Base-by-base conservation (phyloP, 2,888 invertebrate genomes). In the Cabera pusaria region DNA sequence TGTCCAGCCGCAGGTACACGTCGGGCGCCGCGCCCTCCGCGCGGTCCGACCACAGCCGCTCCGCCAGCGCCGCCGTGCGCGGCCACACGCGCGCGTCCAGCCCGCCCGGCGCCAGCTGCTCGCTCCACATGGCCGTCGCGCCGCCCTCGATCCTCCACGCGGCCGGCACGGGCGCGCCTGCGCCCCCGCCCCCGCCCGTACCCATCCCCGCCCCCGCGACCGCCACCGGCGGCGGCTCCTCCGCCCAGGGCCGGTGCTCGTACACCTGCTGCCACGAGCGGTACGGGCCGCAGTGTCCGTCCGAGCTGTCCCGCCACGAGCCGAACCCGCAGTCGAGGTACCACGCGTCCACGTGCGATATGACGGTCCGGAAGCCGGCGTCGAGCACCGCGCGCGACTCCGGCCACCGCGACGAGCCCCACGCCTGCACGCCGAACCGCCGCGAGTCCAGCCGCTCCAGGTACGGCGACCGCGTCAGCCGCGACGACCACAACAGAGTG, bases 301-400 rank as follows among this genome's bases (percentile, higher is more conserved):
- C 95, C 1, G 95, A 95, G 12, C 92, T 93, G 64, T 95, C 94
- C 10, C 96, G 90, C 96, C 96, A 96, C 49, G 93, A 93, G 0
- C 95, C 96, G 71, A 95, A 96, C 1, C 96, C 96, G 68, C 96
- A 96, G 73, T 96, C 96, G 52, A 96, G 88, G 78, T 96, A 96
- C 95, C 95, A 95, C 2, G 95, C 95, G 71, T 96, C 96, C 34
- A 96, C 96, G 77, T 96, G 96, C 6, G 96, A 96, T 38, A 96
- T 79, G 36, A 97, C 93, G 29, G 95, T 89, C 37, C 93, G 91
- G 77, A 93, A 96, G 1, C 96, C 96, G 36, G 93, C 93, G 52
- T 94, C 92, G 10, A 96, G 78, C 2, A 96, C 90, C 44, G 94
- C 94, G 3, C 92, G 91, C 6, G 96, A 95, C 66, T 95, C 95